These are phyloP conservation scores for Elgaria multicarinata DNA, from an alignment of 2,113 vertebrate genomes.

Conservation along the genomic window DNA sequence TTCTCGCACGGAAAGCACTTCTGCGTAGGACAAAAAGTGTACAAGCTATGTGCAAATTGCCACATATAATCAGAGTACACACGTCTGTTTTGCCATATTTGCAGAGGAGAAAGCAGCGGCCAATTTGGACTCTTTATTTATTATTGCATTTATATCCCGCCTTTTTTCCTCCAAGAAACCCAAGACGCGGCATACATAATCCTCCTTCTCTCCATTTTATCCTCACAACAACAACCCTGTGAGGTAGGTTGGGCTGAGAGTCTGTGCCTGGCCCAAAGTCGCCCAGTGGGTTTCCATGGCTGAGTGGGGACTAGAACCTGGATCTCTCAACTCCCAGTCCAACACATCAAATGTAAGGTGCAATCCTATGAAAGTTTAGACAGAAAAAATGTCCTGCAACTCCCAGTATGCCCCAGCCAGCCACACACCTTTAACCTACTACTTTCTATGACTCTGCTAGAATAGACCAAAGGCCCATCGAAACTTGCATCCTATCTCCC, in stretches of 20 bases:
- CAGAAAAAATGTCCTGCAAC: too few relatives aligned
- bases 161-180: too few relatives aligned
- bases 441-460: neutral
- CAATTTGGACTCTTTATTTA: neutral
- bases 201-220: too few relatives aligned
- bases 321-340: too few relatives aligned
- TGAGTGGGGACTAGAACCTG: too few relatives aligned
- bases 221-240: too few relatives aligned
- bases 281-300: too few relatives aligned
- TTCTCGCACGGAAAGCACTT: neutral
- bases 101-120: neutral
- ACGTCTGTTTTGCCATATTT: neutral
- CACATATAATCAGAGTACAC: neutral
- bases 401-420: too few relatives aligned
- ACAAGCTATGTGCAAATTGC: neutral
- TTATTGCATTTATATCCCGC: too few relatives aligned
- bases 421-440: neutral
- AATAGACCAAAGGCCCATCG: neutral
- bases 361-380: neutral
- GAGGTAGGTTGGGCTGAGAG: too few relatives aligned
- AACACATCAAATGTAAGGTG: neutral
- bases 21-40: neutral
- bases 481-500: neutral
- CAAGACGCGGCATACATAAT: too few relatives aligned
- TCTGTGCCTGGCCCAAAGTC: too few relatives aligned